A percentile compares a stretch with the other conserved stretches of the same genome.
These are phyloP conservation scores for Rhinella marina DNA, from an alignment of 2,797 vertebrate genomes.

Conservation along the genomic window DNA sequence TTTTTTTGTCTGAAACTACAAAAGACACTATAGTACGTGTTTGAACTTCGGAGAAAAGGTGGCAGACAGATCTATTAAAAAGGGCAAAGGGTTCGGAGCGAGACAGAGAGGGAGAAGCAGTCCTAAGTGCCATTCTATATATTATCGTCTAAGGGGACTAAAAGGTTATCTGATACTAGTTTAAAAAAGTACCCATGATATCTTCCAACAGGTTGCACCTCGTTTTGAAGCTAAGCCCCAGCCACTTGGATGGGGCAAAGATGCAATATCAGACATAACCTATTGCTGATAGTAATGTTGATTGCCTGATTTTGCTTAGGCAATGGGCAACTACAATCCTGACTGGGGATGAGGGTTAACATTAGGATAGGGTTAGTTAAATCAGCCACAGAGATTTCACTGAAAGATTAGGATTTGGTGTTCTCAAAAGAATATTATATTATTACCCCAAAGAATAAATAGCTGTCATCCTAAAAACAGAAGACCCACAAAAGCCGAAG, in stretches of 20 bases:
- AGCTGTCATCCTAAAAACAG: too few relatives aligned
- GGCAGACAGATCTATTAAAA: constrained; percentile 10
- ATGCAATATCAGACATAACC: background rate
- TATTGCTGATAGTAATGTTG: background rate
- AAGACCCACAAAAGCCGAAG: too few relatives aligned
- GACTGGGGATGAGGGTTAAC: too few relatives aligned
- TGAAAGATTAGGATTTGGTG: too few relatives aligned
- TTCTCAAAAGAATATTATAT: too few relatives aligned
- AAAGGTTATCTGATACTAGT: background rate
- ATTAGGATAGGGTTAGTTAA: too few relatives aligned
- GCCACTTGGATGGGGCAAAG: background rate
- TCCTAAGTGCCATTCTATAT: background rate
- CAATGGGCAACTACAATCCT: too few relatives aligned
- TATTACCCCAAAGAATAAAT: too few relatives aligned
- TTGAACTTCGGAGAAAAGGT: background rate
- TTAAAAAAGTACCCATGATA: background rate
- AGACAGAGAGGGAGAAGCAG: background rate
- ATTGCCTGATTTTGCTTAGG: too few relatives aligned
- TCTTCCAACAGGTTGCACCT: background rate
- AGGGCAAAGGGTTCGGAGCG: background rate
- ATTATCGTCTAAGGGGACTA: background rate
- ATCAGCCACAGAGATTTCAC: too few relatives aligned
- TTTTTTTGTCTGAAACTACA: constrained; percentile 11
- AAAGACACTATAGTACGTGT: background rate
- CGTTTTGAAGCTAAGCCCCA: background rate